phyloP scores from a whole-genome alignment of 2,113 vertebrate genomes.

The Nicator chloris region DNA sequence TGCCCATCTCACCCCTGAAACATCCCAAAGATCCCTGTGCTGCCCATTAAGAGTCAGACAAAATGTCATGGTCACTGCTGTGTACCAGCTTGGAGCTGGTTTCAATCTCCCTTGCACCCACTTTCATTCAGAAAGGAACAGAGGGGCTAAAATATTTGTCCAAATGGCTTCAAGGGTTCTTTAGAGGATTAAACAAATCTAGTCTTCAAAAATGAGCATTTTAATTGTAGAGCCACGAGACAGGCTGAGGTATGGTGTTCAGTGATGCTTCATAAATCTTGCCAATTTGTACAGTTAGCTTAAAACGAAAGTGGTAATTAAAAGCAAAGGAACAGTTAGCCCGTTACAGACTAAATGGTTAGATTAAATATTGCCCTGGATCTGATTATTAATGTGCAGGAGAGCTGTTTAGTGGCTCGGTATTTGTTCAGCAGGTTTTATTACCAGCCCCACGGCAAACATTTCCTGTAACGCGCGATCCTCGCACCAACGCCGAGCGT shows the following conservation, averaged over 20 bases:
- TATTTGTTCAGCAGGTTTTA: conserved; percentile 34
- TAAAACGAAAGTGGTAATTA: conserved; percentile 41
- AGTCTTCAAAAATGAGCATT: background rate
- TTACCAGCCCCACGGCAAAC: background rate
- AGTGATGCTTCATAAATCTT: conserved; percentile 19
- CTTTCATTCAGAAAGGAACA: background rate
- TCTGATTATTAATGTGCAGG: conserved; percentile 14
- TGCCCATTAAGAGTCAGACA: background rate
- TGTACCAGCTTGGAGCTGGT: background rate
- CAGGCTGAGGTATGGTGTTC: background rate
- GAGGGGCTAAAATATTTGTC: background rate
- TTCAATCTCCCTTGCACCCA: background rate
- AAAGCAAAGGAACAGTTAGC: conserved; percentile 19
- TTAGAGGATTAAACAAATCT: background rate
- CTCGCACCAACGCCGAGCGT: background rate
- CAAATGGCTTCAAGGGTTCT: background rate
- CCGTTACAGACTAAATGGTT: background rate
- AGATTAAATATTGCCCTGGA: conserved; percentile 6
- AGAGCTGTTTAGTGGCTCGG: background rate
- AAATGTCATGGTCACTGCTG: background rate
- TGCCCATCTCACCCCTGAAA: background rate
- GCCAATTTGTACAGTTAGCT: conserved; percentile 26
- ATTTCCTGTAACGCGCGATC: background rate
- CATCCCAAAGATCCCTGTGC: background rate
- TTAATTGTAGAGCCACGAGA: background rate